phyloP scores from a whole-genome alignment of 2,797 vertebrate species.

The Macroramphosus scolopax region DNA sequence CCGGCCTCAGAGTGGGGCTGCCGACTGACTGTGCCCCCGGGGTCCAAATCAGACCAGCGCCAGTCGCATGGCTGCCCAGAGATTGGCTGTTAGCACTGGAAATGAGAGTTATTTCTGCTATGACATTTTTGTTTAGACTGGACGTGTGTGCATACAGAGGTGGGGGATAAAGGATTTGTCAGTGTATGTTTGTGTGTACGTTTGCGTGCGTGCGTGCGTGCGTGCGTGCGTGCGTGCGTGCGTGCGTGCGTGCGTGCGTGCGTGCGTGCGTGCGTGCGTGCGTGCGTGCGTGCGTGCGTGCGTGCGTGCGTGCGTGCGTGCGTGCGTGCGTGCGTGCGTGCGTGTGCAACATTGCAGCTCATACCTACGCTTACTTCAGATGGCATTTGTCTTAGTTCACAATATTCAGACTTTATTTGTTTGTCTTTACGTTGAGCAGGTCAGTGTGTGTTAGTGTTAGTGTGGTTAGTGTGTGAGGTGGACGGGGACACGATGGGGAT shows the following conservation, averaged over 20 bases:
- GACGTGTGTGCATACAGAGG: slow-evolving; percentile 57
- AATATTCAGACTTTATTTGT: slow-evolving; percentile 48
- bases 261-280: too few relatives aligned
- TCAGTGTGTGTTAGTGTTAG: too few relatives aligned
- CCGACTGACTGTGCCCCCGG: slow-evolving; percentile 91
- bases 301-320: too few relatives aligned
- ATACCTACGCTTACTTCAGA: too few relatives aligned
- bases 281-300: too few relatives aligned
- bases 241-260: slow-evolving; percentile 14
- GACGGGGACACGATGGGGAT: slow-evolving; percentile 42
- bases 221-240: slow-evolving; percentile 17
- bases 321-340: too few relatives aligned
- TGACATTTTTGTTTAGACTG: slow-evolving; percentile 96
- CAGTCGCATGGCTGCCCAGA: slow-evolving; percentile 77
- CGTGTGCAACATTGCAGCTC: too few relatives aligned
- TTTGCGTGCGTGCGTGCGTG: slow-evolving; percentile 7
- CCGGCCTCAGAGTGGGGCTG: slow-evolving; percentile 89
- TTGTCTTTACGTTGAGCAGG: slow-evolving; percentile 48
- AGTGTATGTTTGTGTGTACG: slow-evolving; percentile 23
- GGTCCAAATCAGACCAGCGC: slow-evolving; percentile 97
- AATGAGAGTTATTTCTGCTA: slow-evolving; percentile 99
- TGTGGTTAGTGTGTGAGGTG: slow-evolving; percentile 49
- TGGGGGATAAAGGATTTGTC: slow-evolving; percentile 57
- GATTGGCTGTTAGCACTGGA: slow-evolving; percentile 99
- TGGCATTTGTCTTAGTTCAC: slow-evolving; percentile 53